Base-by-base conservation (phyloP, 2,797 vertebrate genomes). In the Gadopsis bispinosus region DNA sequence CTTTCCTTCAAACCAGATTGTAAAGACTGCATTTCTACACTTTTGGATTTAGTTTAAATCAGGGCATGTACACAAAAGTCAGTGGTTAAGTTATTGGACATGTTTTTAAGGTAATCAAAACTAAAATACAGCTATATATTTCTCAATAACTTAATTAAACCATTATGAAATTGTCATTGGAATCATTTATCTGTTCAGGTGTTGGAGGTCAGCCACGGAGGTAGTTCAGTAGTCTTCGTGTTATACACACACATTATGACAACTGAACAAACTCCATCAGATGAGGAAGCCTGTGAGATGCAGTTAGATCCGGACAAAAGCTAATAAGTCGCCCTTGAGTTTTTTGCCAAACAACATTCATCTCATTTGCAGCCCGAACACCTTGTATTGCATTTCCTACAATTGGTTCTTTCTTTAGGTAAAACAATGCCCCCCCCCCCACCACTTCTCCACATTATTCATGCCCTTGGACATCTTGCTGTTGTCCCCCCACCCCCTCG, bases 391-490 rank as follows among this genome's bases (percentile, higher is more conserved):
- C 45, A 47, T 47, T 19, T 47, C 17, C 45, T 47, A 47, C 17
- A 47, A 0, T 20, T 48, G 17, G 19, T 48, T 20, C 47, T 48
- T 20, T 19, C 17, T 9, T 48, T 48, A 20, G 17, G 47, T 48
- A 48, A 48, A 48, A 48, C 47, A 48, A 7, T 17, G 7, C 19
- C 31, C 41, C 0, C 47, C 19, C 41, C 48, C 60, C 66, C 55
- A 31, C 37, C 50, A 43, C 66, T 72, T 5, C 48, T 68, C 56
- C 73, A 79, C 69, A 79, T 75, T 78, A 80, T 69, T 77, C 65
- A 73, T 56, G 62, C 53, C 63, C 77, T 63, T 63, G 43, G 77
- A 87, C 84, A 65, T 79, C 64, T 77, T 79, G 76, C 85, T 75
- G 78, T 75, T 69, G 43, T 83, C 83, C 14, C 58, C 59, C 55